Percentiles rank a stretch among this genome's conserved stretches.
These are phyloP conservation scores for Argopecten irradians DNA, from an alignment of 1,140 invertebrate species.

Conservation along the genomic window DNA sequence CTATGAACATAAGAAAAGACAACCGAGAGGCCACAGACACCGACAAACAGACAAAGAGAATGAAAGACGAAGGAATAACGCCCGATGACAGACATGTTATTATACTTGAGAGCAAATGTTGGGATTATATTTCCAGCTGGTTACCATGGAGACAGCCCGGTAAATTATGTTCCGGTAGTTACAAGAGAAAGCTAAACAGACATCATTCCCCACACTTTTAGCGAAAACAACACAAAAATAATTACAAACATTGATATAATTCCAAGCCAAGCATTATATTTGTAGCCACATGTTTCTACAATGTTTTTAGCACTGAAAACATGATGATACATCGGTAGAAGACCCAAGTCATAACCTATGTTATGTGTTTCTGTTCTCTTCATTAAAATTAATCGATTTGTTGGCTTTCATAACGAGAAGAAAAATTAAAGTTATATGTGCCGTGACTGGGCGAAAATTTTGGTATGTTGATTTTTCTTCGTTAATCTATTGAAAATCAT, in stretches of 20 bases:
- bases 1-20: too few relatives aligned
- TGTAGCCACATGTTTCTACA: not conserved
- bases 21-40: not conserved
- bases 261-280: constrained; percentile 16
- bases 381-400: too few relatives aligned
- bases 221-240: constrained; percentile 17
- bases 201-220: not conserved
- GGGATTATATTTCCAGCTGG: not conserved
- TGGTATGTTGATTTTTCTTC: too few relatives aligned
- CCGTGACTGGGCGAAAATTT: too few relatives aligned
- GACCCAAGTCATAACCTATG: too few relatives aligned
- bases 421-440: too few relatives aligned
- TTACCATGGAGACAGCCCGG: not conserved
- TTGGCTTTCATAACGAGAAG: too few relatives aligned
- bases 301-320: too few relatives aligned
- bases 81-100: not conserved
- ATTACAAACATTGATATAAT: constrained; percentile 5
- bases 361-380: too few relatives aligned
- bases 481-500: too few relatives aligned
- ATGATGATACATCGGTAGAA: too few relatives aligned
- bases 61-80: not conserved
- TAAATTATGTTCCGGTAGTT: constrained; percentile 17
- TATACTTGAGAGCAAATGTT: not conserved
- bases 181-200: not conserved
- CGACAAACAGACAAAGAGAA: not conserved